Evolutionary conservation across 2,113 vertebrate species (phyloP).

Genomic region (Cryptomyrus ogoouensis): DNA sequence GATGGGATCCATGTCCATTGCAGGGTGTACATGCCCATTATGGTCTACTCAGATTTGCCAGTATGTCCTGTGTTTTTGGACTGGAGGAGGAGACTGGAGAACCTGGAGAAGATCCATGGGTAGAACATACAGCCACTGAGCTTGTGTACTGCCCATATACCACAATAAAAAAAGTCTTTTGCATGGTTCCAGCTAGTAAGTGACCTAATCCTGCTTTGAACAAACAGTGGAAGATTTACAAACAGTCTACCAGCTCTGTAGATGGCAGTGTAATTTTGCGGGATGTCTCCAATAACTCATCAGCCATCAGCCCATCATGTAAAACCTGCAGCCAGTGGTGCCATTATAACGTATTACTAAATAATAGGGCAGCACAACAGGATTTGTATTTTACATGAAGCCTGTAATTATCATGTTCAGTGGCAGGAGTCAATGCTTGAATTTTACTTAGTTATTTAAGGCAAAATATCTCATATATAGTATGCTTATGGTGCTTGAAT

Average conservation of each 20-base stretch:
- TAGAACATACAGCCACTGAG: no score
- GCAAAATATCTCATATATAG: neutral
- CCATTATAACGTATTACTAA: neutral
- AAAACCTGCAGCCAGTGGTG: neutral
- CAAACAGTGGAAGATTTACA: neutral
- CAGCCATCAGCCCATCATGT: neutral
- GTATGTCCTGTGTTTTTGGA: no score
- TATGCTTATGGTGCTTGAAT: neutral
- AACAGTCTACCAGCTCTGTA: neutral
- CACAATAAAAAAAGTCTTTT: no score
- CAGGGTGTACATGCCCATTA: neutral
- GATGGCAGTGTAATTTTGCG: neutral
- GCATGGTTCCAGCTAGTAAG: no score
- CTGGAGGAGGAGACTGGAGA: no score
- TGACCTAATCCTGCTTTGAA: no score
- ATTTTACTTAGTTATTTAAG: neutral
- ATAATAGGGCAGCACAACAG: neutral
- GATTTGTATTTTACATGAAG: neutral
- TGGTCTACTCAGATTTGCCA: no score
- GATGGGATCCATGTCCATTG: neutral
- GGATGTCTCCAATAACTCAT: neutral
- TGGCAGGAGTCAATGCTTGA: neutral
- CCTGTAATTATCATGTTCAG: neutral
- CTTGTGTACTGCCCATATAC: no score
- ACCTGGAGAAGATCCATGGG: no score